phyloP scores from a whole-genome alignment of 2,888 invertebrate species.

The Odiellus spinosus region DNA sequence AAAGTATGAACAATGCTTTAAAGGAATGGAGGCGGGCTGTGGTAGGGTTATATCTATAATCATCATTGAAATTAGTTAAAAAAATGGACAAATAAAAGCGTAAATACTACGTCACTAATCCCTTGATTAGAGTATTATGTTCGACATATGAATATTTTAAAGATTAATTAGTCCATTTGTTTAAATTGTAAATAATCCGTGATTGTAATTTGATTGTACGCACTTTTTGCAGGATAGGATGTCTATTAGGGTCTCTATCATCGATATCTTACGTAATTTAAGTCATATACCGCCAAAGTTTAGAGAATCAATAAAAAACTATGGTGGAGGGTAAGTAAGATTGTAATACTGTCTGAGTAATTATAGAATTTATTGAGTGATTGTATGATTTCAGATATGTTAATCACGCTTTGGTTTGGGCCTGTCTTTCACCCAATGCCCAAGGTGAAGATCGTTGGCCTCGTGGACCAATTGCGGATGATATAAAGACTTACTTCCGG shows the following conservation, averaged over 20 bases:
- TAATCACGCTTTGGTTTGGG: conserved; percentile 26
- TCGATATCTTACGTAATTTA: conserved; percentile 22
- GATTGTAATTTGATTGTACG: no score
- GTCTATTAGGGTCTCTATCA: conserved; percentile 18
- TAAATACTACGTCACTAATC: no score
- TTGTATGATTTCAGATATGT: conserved; percentile 21
- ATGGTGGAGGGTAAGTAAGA: conserved; percentile 24
- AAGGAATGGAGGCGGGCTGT: conserved; percentile 21
- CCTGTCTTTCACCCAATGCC: conserved; percentile 23
- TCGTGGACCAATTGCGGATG: conserved; percentile 16
- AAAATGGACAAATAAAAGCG: no score
- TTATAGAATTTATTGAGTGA: no score
- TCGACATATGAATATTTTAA: no score
- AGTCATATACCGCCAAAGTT: conserved; percentile 22
- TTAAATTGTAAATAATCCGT: no score
- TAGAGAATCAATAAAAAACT: conserved; percentile 20
- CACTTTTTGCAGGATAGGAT: no score
- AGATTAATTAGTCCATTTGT: no score
- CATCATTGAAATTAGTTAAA: background rate
- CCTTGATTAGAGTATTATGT: no score
- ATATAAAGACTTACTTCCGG: conserved; percentile 22
- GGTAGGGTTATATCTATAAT: conserved; percentile 2
- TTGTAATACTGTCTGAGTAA: no score
- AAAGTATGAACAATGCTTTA: conserved; percentile 23
- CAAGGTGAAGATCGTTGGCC: conserved; percentile 20